A percentile compares a stretch with the other conserved stretches of the same genome.
These are phyloP conservation scores for Sitodiplosis mosellana DNA, from an alignment of 1,140 invertebrate genomes.

Conservation along the genomic window DNA sequence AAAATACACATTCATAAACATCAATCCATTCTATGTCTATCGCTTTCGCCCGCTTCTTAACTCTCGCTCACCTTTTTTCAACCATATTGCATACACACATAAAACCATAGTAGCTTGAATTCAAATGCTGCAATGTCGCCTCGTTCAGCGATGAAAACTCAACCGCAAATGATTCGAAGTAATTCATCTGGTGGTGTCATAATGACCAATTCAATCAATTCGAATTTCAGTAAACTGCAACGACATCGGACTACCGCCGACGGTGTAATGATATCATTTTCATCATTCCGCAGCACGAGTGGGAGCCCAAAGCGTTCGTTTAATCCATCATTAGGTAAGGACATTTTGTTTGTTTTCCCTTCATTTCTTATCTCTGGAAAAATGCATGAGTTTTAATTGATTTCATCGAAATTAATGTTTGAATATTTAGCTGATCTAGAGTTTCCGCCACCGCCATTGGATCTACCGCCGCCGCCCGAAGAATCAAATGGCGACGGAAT, in stretches of 20 bases:
- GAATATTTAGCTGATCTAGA: conserved; percentile 61
- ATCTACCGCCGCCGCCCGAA: conserved; percentile 53
- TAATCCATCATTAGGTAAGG: conserved; percentile 28
- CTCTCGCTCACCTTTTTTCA: not conserved
- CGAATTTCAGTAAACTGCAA: conserved; percentile 28
- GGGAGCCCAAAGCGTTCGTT: conserved; percentile 34
- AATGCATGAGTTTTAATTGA: no score
- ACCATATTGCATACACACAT: not conserved
- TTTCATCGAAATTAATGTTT: no score
- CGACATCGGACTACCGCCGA: conserved; percentile 27
- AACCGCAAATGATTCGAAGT: conserved; percentile 64
- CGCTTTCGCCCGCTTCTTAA: not conserved
- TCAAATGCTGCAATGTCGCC: conserved; percentile 15
- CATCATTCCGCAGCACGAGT: conserved; percentile 23
- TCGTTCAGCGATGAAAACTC: conserved; percentile 38
- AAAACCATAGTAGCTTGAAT: no score
- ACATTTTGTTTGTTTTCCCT: no score
- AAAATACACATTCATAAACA: conserved; percentile 11
- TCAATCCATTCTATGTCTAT: not conserved
- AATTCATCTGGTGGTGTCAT: conserved; percentile 66
- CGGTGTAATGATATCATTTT: conserved; percentile 28
- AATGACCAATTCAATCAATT: conserved; percentile 31
- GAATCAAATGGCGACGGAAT: conserved; percentile 30
- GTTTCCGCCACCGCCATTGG: conserved; percentile 64
- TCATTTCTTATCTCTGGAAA: no score